Conservation (phyloP, 2,797 vertebrate genomes). For the Dicrostonyx torquatus region DNA sequence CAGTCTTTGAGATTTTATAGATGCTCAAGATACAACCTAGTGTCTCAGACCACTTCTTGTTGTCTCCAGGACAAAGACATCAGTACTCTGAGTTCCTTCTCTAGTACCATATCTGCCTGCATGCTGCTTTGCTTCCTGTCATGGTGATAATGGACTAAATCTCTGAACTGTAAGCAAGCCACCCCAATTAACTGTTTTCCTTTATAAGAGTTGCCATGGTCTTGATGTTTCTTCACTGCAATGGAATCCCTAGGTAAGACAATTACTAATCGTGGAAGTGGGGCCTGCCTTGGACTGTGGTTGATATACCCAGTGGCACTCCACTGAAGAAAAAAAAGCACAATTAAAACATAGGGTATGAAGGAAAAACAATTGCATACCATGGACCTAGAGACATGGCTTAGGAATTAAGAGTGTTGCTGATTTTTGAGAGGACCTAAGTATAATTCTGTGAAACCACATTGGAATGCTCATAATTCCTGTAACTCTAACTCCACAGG, state of each 20-base stretch:
- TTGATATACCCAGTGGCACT: not conserved
- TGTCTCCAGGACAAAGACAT: too few relatives aligned
- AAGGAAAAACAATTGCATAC: not conserved
- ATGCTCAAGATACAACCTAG: too few relatives aligned
- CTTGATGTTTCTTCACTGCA: too few relatives aligned
- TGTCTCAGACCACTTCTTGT: too few relatives aligned
- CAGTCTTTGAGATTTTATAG: too few relatives aligned
- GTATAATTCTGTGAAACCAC: not conserved
- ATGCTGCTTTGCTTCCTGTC: too few relatives aligned
- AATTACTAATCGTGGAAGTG: not conserved
- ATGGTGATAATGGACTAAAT: too few relatives aligned
- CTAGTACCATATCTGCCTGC: too few relatives aligned
- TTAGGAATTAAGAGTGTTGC: not conserved
- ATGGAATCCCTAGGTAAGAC: not conserved
- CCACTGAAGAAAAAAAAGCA: not conserved
- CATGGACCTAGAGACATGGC: not conserved
- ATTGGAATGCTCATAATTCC: not conserved
- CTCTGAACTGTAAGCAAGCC: too few relatives aligned
- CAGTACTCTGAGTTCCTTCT: too few relatives aligned
- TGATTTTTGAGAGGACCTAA: not conserved
- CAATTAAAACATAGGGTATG: not conserved
- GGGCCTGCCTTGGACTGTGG: not conserved
- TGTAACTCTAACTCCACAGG: not conserved
- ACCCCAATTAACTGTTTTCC: too few relatives aligned
- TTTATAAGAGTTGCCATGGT: too few relatives aligned